phyloP scores from a whole-genome alignment of 2,888 invertebrate genomes.

The Pandemis corylana region DNA sequence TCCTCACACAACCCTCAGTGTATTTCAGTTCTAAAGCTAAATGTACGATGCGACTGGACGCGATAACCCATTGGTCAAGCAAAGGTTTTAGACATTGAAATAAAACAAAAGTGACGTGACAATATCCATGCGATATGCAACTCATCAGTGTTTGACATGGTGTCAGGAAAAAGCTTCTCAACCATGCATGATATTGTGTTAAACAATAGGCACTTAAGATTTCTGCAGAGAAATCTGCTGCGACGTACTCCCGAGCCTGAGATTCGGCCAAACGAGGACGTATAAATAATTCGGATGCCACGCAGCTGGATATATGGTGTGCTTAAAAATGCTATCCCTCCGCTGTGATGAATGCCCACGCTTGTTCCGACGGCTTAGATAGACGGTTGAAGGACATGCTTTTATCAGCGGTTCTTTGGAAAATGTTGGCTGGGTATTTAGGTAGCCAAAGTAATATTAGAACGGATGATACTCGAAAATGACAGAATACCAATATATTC shows the following conservation, averaged over 20 bases:
- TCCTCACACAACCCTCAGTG: no score
- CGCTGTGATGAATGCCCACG: conserved; percentile 63
- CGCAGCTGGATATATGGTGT: conserved; percentile 61
- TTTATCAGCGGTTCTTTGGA: not conserved
- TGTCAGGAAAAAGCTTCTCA: not conserved
- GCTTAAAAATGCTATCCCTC: conserved; percentile 68
- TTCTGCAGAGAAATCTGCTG: conserved; percentile 20
- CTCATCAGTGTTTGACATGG: no score
- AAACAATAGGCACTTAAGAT: not conserved
- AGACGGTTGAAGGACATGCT: not conserved
- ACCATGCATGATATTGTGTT: not conserved
- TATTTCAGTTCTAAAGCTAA: no score
- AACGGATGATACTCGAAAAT: not conserved
- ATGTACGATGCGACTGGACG: no score
- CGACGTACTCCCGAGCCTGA: conserved; percentile 40
- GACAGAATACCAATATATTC: conserved; percentile 8
- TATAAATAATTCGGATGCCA: conserved; percentile 54
- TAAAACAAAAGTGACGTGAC: not conserved
- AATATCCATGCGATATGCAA: no score
- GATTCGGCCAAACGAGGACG: conserved; percentile 59
- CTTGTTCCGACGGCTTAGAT: not conserved
- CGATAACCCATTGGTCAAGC: no score
- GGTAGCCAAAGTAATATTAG: not conserved
- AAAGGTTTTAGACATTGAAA: no score
- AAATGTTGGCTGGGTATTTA: not conserved